Conservation (phyloP, 2,797 vertebrate genomes). For the Discoglossus pictus region DNA sequence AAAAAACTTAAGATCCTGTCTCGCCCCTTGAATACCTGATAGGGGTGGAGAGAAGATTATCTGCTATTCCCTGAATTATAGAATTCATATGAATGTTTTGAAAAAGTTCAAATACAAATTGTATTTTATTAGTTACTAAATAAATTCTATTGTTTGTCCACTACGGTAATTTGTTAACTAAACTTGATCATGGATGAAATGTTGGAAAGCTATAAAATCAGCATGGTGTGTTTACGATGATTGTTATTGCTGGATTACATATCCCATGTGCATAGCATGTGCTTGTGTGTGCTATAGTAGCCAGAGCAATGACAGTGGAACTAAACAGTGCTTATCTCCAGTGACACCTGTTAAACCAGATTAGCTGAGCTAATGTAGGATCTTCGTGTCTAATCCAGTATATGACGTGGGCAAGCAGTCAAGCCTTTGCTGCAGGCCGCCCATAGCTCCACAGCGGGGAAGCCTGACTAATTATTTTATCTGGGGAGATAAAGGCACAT, state of each 20-base stretch:
- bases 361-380: constrained; percentile 37
- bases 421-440: constrained; percentile 2
- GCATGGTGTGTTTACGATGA: too few species aligned
- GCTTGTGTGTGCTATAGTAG: neutral
- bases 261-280: neutral
- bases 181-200: too few species aligned
- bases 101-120: too few species aligned
- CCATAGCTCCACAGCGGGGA: neutral
- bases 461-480: neutral
- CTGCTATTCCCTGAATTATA: too few species aligned
- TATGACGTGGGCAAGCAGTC: constrained; percentile 20
- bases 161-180: too few species aligned
- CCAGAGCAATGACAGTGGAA: neutral
- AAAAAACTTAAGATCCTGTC: too few species aligned
- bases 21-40: too few species aligned
- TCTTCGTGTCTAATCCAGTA: constrained; percentile 24
- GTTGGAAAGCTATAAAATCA: neutral
- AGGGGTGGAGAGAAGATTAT: too few species aligned
- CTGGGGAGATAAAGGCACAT: neutral
- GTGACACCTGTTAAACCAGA: constrained; percentile 46
- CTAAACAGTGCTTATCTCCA: constrained; percentile 17
- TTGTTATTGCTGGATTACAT: neutral
- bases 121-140: too few species aligned
- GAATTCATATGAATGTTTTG: too few species aligned
- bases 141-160: too few species aligned